phyloP scores from a whole-genome alignment of 2,113 vertebrate genomes.

The Chroicocephalus ridibundus region DNA sequence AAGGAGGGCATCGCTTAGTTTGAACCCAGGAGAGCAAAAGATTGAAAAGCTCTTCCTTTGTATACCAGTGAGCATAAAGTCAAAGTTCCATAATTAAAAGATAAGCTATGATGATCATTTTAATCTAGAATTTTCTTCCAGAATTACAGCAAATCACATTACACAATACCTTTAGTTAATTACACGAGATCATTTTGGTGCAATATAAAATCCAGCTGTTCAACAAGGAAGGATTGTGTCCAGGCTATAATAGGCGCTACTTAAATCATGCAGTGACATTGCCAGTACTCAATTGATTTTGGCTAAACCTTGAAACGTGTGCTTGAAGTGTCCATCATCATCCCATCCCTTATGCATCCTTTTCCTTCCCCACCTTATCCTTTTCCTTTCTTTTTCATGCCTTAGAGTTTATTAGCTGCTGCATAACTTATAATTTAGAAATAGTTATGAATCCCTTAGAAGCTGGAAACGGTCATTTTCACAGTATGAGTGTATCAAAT shows the following conservation, averaged over 20 bases:
- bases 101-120: neutral
- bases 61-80: neutral
- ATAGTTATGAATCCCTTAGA: neutral
- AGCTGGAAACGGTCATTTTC: neutral
- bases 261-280: neutral
- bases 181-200: neutral
- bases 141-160: neutral
- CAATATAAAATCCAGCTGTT: conserved; percentile 16
- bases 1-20: neutral
- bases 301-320: neutral
- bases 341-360: neutral
- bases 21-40: neutral
- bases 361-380: neutral
- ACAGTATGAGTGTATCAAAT: neutral
- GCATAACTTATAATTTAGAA: neutral
- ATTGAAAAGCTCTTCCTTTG: neutral
- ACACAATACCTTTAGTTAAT: neutral
- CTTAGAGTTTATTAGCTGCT: neutral
- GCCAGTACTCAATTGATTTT: neutral
- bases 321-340: neutral
- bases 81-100: neutral
- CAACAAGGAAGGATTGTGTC: neutral
- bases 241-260: neutral
- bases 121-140: neutral
- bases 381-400: neutral